A percentile compares a stretch with the other conserved stretches of the same genome.
phyloP scores from a whole-genome alignment of 92 coral and sea anemone species.

The Heteractis magnifica region DNA sequence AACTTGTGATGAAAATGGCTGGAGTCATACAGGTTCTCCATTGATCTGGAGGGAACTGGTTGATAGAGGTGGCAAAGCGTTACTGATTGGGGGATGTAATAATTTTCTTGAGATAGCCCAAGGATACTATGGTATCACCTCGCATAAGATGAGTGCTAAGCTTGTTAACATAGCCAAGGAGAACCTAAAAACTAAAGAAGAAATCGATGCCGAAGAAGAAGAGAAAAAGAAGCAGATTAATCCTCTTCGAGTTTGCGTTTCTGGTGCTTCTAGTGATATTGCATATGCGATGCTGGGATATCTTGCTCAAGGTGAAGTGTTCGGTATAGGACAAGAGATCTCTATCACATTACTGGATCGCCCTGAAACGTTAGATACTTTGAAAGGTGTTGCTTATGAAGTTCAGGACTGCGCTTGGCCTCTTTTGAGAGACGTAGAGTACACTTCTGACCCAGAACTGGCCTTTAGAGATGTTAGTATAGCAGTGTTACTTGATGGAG shows the following conservation, averaged over 20 bases:
- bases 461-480: slow-evolving; percentile 83
- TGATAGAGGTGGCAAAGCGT: slow-evolving; percentile 91
- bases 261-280: slow-evolving; percentile 72
- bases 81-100: slow-evolving; percentile 88
- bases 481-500: slow-evolving; percentile 67
- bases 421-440: slow-evolving; percentile 63
- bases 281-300: slow-evolving; percentile 75
- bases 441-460: slow-evolving; percentile 60
- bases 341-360: slow-evolving; percentile 70
- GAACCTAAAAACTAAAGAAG: slow-evolving; percentile 75
- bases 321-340: slow-evolving; percentile 79
- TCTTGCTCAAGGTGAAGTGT: slow-evolving; percentile 81
- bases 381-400: slow-evolving; percentile 82
- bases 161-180: slow-evolving; percentile 77
- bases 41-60: slow-evolving; percentile 97
- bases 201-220: slow-evolving; percentile 74
- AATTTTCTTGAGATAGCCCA: slow-evolving; percentile 91
- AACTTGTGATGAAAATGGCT: slow-evolving; percentile 74
- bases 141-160: slow-evolving; percentile 81
- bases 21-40: slow-evolving; percentile 82
- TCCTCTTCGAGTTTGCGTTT: slow-evolving; percentile 78
- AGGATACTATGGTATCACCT: slow-evolving; percentile 83
- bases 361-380: slow-evolving; percentile 58
- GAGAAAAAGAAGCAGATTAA: slow-evolving; percentile 60
- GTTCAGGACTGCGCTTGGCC: slow-evolving; percentile 93